phyloP scores from a whole-genome alignment of 2,888 invertebrate species.

The Scrobipalpa costella region DNA sequence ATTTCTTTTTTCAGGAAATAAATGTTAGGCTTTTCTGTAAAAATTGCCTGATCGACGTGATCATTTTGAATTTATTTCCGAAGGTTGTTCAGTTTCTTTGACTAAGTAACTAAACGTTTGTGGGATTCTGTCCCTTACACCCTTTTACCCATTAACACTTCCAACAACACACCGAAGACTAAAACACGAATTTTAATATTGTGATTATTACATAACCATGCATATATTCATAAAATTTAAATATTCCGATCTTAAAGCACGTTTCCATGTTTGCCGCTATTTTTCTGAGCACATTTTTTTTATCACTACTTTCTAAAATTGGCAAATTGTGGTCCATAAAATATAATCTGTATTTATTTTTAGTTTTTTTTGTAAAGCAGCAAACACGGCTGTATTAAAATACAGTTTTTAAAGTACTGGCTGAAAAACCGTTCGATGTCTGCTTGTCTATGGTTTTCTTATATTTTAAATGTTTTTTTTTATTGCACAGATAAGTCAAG shows the following conservation, averaged over 20 bases:
- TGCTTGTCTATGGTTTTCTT: constrained; percentile 35
- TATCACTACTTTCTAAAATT: constrained; percentile 57
- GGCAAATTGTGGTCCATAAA: constrained; percentile 68
- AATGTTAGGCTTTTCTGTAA: too few species aligned
- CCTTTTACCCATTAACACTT: constrained; percentile 46
- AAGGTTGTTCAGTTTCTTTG: too few species aligned
- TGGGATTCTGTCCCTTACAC: too few species aligned
- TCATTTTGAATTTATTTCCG: too few species aligned
- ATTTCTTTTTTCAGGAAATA: too few species aligned
- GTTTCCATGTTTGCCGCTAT: constrained; percentile 40
- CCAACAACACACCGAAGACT: constrained; percentile 58
- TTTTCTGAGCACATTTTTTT: constrained; percentile 41
- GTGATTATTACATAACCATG: constrained; percentile 40
- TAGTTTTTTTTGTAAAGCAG: constrained; percentile 34
- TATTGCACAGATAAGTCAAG: not conserved
- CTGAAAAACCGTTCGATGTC: constrained; percentile 25
- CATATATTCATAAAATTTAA: constrained; percentile 23
- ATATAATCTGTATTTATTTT: constrained; percentile 46
- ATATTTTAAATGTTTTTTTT: not conserved
- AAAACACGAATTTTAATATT: constrained; percentile 42
- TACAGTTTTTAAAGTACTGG: constrained; percentile 30
- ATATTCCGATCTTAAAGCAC: constrained; percentile 41
- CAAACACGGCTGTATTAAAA: constrained; percentile 35
- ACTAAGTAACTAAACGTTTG: too few species aligned
- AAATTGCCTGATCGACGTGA: too few species aligned